Conservation (phyloP, 2,113 vertebrate genomes). For the Platysteira castanea region DNA sequence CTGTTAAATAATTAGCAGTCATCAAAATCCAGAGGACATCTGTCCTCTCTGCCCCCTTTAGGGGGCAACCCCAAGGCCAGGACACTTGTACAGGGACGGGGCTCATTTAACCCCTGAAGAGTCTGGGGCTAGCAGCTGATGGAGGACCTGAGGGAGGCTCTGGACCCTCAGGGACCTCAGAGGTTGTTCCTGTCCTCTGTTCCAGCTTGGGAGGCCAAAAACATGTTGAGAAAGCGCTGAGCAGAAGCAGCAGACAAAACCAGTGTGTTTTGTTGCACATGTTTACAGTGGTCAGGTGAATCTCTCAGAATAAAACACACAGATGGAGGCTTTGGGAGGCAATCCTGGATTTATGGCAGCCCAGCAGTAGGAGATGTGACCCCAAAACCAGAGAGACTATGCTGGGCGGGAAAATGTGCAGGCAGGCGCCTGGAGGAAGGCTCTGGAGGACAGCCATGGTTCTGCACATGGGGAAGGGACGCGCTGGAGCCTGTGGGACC, state of each 20-base stretch:
- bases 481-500: neutral
- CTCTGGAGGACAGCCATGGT: neutral
- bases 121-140: neutral
- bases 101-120: accelerated
- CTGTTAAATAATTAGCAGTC: neutral
- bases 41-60: neutral
- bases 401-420: accelerated
- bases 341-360: neutral
- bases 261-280: accelerated
- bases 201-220: neutral
- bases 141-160: neutral
- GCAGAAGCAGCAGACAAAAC: neutral
- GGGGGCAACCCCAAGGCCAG: neutral
- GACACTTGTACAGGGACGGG: accelerated
- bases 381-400: neutral
- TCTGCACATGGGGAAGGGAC: accelerated
- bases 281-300: accelerated
- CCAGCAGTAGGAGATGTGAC: neutral
- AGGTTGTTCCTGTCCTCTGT: neutral
- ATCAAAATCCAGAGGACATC: neutral
- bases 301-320: neutral
- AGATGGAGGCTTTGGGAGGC: accelerated
- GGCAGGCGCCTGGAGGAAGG: neutral
- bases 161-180: neutral
- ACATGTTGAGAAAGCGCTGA: accelerated